Conservation (phyloP, 2,113 vertebrate species). For the Paraplagusia blochii region DNA sequence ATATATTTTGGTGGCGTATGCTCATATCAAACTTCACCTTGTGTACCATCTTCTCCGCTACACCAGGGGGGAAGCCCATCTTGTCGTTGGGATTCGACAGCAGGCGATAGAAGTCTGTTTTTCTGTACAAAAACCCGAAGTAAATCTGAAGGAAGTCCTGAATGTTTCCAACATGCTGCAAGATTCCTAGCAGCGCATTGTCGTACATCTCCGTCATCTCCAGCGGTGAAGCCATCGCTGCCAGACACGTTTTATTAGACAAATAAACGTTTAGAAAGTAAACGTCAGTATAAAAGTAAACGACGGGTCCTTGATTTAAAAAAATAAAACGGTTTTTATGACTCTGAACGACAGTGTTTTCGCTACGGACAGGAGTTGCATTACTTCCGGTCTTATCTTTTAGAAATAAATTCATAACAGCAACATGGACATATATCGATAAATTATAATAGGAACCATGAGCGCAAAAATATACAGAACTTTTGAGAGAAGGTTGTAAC, state of each 20-base stretch:
- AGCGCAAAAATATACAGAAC: background rate
- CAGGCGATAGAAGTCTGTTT: slow-evolving; percentile 93
- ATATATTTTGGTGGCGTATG: no score
- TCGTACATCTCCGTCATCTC: slow-evolving; percentile 91
- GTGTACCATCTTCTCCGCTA: slow-evolving; percentile 68
- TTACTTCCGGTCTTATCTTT: slow-evolving; percentile 18
- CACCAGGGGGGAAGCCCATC: slow-evolving; percentile 85
- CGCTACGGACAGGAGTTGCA: slow-evolving; percentile 22
- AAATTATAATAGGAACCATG: rapidly evolving
- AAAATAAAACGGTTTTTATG: background rate
- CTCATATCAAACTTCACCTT: slow-evolving; percentile 72
- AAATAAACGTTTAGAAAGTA: background rate
- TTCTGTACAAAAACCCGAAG: slow-evolving; percentile 93
- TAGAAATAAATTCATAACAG: slow-evolving; percentile 19
- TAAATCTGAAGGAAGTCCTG: slow-evolving; percentile 90
- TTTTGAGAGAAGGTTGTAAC: no score
- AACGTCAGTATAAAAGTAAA: rapidly evolving
- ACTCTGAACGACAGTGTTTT: background rate
- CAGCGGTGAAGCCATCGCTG: slow-evolving; percentile 71
- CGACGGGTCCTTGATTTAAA: rapidly evolving
- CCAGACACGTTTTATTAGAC: background rate
- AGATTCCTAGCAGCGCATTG: slow-evolving; percentile 89
- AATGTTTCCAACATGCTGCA: slow-evolving; percentile 96
- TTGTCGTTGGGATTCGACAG: slow-evolving; percentile 81
- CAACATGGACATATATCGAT: background rate